Evolutionary conservation across 2,797 vertebrate species (phyloP), one percentile per base, ranked within the genome.

Genomic region (Melopsittacus undulatus): DNA sequence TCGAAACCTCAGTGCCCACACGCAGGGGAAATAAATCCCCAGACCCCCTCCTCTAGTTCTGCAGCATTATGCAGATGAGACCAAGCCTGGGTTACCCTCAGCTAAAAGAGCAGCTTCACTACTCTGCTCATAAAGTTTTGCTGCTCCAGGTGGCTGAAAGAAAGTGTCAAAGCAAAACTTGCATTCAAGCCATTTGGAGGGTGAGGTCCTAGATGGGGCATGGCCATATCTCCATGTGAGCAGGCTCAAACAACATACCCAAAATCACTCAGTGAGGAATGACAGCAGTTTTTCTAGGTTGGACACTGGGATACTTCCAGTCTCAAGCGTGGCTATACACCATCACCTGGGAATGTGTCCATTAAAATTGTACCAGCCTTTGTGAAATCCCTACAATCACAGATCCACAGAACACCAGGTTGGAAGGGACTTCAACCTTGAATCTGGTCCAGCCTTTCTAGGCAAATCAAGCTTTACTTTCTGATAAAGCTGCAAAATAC

Each of bases 181-280:
- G 9, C 10, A 22, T 5, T 29, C 27, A 17, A 74, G 61, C 30
- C 23, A 2, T 9, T 45, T 0, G 0, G 67, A 36, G 51, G 36
- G 6, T 21, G 48, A 63, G 79, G 32, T 64, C 38, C 64, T 11
- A 20, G 61, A 38, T 49, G 13, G 4, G 61, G 38, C 42, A 18
- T 0, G 26, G 79, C 61, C 19, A 4, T 1, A 16, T 18, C 1
- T 3, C 30, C 30, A 2, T 3, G 68, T 7, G 59, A 57, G 74
- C 52, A 51, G 32, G 52, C 38, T 32, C 56, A 16, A 9, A 18
- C 4, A 7, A 45, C 30, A 32, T 5, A 38, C 21, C 73, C 62
- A 15, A 36, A 29, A 45, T 23, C 42, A 3, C n/a, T 18, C 56
- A 2, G 8, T 26, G 43, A 27, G 63, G 27, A 81, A 26, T 2